Base-by-base conservation (phyloP, 2,797 vertebrate species). In the Anisognathus igniventris region DNA sequence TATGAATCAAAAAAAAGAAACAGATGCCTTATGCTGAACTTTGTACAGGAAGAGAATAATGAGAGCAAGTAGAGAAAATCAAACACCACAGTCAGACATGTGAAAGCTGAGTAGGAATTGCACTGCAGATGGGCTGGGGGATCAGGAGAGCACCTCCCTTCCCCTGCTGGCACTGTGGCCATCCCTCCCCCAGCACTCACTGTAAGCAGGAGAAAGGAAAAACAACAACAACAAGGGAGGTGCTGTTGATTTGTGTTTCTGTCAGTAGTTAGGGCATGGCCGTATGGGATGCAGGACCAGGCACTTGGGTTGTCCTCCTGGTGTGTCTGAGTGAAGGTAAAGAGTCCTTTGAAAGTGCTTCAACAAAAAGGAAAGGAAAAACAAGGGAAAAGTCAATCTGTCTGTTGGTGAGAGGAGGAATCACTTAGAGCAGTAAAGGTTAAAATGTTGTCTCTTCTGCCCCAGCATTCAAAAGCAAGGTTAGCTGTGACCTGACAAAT, bases 241-340 rank as follows among this genome's bases (percentile, higher is more conserved):
- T 7, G 0, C 60, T 7, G 0, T 5, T 64, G 20, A 4, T 68
- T 54, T 9, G 3, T 50, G 16, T 8, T 68, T 62, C 20, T 80
- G 61, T 44, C 76, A 9, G 7, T 22, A 10, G 7, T 35, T 65
- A 7, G 3, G 19, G 33, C 27, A 8, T 20, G 66, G 42, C n/a
- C 33, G 11, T 10, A 1, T 23, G 48, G 62, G 42, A 6, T 57
- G 15, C 14, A 78, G 33, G 10, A 53, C 23, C 45, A 16, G 24
- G 23, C 15, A 39, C 22, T 25, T 67, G 21, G 19, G 27, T 19
- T 70, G 19, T 71, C 8, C 7, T 4, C 12, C 9, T 30, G 33
- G 14, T 4, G 7, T 39, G 17, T 3, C 19, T 57, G 71, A 45
- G 70, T 30, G 70, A 67, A 20, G 24, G 24, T 22, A 3, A 67